Evolutionary conservation across 2,888 invertebrate species (phyloP).

Genomic region (Caenorhabditis sinica): DNA sequence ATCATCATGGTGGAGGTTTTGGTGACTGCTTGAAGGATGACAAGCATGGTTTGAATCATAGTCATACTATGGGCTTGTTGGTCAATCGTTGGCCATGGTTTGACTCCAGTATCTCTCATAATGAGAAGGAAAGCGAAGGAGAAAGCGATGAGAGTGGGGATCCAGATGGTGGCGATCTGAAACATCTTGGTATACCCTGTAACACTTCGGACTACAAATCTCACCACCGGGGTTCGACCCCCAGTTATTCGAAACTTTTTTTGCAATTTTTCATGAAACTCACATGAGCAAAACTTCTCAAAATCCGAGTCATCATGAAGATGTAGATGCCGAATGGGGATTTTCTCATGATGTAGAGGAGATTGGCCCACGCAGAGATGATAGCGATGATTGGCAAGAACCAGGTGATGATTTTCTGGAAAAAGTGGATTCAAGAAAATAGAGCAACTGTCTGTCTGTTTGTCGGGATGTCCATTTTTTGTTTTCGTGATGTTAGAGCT

Average conservation of each 20-base stretch:
- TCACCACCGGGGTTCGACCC: background rate
- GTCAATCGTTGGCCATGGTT: constrained; percentile 79
- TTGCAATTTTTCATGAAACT: constrained; percentile 16
- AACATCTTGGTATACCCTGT: constrained; percentile 5
- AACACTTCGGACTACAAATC: background rate
- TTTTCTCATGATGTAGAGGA: constrained; percentile 75
- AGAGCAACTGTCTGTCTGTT: background rate
- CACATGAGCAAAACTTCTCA: constrained; percentile 79
- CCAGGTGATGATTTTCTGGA: constrained; percentile 77
- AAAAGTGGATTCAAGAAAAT: background rate
- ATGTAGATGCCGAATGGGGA: constrained; percentile 83
- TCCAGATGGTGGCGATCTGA: constrained; percentile 82
- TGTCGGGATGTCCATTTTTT: too few relatives aligned
- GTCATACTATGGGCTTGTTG: constrained; percentile 68
- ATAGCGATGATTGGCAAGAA: constrained; percentile 82
- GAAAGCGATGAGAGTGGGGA: constrained; percentile 82
- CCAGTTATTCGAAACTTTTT: background rate
- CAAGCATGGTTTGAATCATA: constrained; percentile 69
- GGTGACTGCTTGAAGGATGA: constrained; percentile 81
- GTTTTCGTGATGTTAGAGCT: too few relatives aligned
- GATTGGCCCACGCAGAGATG: constrained; percentile 81
- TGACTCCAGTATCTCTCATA: constrained; percentile 80
- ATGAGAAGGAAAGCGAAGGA: constrained; percentile 82
- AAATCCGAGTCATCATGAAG: constrained; percentile 82
- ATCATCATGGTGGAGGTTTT: constrained; percentile 83